These are phyloP conservation scores for Andrena flavipes DNA, from an alignment of 2,888 invertebrate species.

Conservation along the genomic window DNA sequence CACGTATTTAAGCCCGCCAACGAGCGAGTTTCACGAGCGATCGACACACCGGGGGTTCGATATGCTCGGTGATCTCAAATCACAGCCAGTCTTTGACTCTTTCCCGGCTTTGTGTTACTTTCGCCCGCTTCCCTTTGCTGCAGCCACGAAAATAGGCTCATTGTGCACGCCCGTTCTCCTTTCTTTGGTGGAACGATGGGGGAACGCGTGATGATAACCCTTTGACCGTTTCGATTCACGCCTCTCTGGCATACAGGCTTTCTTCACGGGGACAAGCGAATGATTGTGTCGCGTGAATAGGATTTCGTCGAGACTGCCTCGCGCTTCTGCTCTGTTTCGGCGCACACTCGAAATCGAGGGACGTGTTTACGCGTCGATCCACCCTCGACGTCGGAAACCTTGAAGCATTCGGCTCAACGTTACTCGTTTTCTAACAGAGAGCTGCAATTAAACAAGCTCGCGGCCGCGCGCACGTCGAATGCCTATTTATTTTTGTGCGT, in stretches of 20 bases:
- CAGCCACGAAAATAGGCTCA: slow-evolving; percentile 26
- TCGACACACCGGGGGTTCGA: neutral
- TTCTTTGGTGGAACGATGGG: neutral
- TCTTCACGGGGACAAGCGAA: neutral
- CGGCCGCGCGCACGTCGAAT: neutral
- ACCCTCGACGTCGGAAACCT: slow-evolving; percentile 12
- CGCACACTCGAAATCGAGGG: neutral
- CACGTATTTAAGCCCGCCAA: slow-evolving; percentile 1
- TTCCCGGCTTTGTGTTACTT: slow-evolving; percentile 14
- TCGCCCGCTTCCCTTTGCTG: slow-evolving; percentile 8
- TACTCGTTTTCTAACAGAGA: slow-evolving; percentile 17
- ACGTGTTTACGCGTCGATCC: neutral
- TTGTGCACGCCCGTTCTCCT: neutral
- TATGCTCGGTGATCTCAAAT: slow-evolving; percentile 15
- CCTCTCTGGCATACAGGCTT: neutral
- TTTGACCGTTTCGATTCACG: slow-evolving; percentile 39
- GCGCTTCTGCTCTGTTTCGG: neutral
- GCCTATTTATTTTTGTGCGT: slow-evolving; percentile 33
- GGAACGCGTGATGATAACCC: slow-evolving; percentile 34
- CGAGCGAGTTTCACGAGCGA: slow-evolving; percentile 7
- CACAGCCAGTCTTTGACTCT: slow-evolving; percentile 12
- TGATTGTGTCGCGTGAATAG: slow-evolving; percentile 18
- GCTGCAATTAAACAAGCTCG: slow-evolving; percentile 26
- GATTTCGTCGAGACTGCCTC: neutral
- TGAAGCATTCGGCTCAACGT: slow-evolving; percentile 13